Evolutionary conservation across 1,140 invertebrate species (phyloP).

Genomic region (Oryctes rhinoceros): DNA sequence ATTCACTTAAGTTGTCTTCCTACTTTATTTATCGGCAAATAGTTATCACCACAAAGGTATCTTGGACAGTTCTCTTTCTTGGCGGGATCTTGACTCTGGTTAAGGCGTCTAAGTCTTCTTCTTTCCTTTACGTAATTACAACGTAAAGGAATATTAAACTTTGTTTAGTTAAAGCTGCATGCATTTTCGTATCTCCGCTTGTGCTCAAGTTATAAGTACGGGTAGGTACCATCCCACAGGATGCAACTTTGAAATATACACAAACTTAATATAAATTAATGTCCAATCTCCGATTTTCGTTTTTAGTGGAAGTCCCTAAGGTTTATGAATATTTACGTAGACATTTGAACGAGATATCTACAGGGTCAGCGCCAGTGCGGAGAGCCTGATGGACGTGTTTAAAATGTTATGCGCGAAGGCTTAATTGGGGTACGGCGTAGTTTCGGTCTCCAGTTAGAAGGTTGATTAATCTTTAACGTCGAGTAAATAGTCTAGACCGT

Average conservation of each 20-base stretch:
- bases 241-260: background rate
- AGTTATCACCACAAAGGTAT: too few relatives aligned
- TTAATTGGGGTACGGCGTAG: background rate
- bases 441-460: background rate
- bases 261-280: conserved; percentile 23
- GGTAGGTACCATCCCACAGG: background rate
- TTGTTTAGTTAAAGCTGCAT: too few relatives aligned
- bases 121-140: too few relatives aligned
- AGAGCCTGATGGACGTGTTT: background rate
- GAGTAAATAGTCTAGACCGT: conserved; percentile 18
- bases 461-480: background rate
- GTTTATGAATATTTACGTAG: conserved; percentile 14
- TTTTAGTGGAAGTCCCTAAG: background rate
- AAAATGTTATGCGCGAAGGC: conserved; percentile 1
- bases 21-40: too few relatives aligned
- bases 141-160: too few relatives aligned
- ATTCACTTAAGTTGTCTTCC: too few relatives aligned
- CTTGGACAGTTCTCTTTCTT: too few relatives aligned
- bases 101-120: too few relatives aligned
- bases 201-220: background rate
- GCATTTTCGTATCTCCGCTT: background rate
- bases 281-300: background rate
- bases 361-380: background rate
- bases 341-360: background rate
- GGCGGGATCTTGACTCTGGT: too few relatives aligned